Conservation (phyloP, 2,888 invertebrate species). For the Lithosia quadra region DNA sequence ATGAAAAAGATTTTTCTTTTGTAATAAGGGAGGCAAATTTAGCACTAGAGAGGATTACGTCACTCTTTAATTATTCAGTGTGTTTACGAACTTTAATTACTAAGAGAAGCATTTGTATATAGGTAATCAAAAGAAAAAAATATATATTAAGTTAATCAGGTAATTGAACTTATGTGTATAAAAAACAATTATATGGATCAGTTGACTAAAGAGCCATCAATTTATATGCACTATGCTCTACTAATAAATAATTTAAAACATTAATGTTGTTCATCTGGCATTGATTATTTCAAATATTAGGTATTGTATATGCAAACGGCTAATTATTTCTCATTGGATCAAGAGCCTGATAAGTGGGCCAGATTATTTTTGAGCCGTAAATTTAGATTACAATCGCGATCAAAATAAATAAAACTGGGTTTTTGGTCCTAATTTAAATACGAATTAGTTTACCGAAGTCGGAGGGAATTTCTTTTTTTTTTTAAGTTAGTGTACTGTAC, state of each 20-base stretch:
- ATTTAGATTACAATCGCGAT: slow-evolving; percentile 16
- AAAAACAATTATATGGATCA: not conserved
- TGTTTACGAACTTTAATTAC: not conserved
- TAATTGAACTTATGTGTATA: not conserved
- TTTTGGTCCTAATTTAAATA: slow-evolving; percentile 21
- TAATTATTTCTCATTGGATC: slow-evolving; percentile 2
- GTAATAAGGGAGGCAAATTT: not conserved
- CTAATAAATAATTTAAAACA: not conserved
- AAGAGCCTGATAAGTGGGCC: slow-evolving; percentile 8
- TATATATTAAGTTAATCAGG: not conserved
- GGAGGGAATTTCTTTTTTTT: slow-evolving; percentile 11
- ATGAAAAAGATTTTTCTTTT: not conserved
- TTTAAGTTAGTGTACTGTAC: slow-evolving; percentile 21
- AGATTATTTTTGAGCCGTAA: slow-evolving; percentile 22
- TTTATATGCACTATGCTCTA: not conserved
- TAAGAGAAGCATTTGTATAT: not conserved
- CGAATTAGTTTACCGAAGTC: not conserved
- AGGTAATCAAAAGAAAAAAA: not conserved
- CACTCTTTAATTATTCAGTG: too few species aligned
- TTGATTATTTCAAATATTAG: not conserved
- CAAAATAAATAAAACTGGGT: slow-evolving; percentile 16
- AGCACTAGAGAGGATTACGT: too few species aligned
- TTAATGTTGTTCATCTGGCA: not conserved
- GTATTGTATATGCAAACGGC: slow-evolving; percentile 2
- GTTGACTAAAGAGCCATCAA: not conserved